Evolutionary conservation across 2,888 invertebrate species (phyloP).

Genomic region (Agrotis puta): DNA sequence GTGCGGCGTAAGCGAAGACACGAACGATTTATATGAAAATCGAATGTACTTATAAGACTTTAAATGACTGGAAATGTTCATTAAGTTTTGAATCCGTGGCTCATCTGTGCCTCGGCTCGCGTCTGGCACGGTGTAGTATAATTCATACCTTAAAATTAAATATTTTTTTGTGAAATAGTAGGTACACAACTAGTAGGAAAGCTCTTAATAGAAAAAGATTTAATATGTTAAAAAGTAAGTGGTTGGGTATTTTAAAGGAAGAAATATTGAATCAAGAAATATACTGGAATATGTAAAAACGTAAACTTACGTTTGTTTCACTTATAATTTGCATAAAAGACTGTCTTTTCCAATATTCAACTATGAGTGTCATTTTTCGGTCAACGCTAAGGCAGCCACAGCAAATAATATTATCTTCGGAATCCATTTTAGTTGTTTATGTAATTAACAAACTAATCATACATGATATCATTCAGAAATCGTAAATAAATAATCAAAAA

Average conservation of each 20-base stretch:
- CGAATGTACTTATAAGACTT: not conserved
- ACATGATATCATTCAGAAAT: constrained; percentile 57
- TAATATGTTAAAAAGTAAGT: not conserved
- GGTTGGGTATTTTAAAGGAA: not conserved
- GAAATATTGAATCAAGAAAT: not conserved
- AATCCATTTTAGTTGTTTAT: constrained; percentile 58
- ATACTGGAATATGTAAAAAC: not conserved
- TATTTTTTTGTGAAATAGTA: too few relatives aligned
- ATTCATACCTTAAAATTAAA: too few relatives aligned
- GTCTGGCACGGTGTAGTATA: too few relatives aligned
- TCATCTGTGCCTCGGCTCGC: too few relatives aligned
- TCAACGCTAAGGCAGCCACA: constrained; percentile 78
- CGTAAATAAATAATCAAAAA: constrained; percentile 47
- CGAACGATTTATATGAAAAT: too few relatives aligned
- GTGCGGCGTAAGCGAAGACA: too few relatives aligned
- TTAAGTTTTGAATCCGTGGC: too few relatives aligned
- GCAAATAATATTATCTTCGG: constrained; percentile 67
- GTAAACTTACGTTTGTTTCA: constrained; percentile 75
- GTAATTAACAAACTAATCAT: not conserved
- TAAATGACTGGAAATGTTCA: too few relatives aligned
- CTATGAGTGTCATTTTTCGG: constrained; percentile 75
- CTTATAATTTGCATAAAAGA: constrained; percentile 78
- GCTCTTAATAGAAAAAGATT: not conserved
- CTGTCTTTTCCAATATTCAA: constrained; percentile 69
- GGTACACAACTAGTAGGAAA: not conserved